Base-by-base conservation (phyloP, 2,888 invertebrate species). In the Pandemis corylana region DNA sequence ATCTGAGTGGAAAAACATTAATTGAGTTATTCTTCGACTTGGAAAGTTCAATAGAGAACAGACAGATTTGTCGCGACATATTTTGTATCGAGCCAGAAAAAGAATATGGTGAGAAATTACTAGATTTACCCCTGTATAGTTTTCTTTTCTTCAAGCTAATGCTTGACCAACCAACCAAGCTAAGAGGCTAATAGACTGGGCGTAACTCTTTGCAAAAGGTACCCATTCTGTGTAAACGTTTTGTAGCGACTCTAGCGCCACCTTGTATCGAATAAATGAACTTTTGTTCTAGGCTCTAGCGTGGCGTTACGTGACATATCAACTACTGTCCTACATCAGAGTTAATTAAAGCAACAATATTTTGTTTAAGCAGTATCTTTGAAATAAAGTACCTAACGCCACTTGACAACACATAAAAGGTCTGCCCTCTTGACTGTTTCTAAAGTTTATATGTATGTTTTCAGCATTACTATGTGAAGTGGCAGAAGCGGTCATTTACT, bases 21-120 rank as follows among this genome's bases (percentile, higher is more conserved):
- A 94, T 83, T 81, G 96, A 97, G 82, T 95, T 97, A 86, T 99
- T 99, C 91, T 99, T 99, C 90, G 98, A 98, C 86, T 91, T 98
- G 79, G 99, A 99, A 92, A 96, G 97, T 78, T 97, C 97, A 76
- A 97, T 98, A 96, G 98, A 98, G 88, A 96, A 97, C 80, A 96
- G 96, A 85, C 89, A 95, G 77, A 89, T 96, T 67, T 98, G 98
- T 89, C 95, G 98, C 66, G 98, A 98, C 92, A 92, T 96, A 81
- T 96, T 98, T 77, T 97, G 97, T 87, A 96, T 95, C 65, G 96
- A 97, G 85, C 90, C 95, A 70, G 95, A 95, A 46, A 95, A 95
- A 82, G 96, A 97, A 85, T 95, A 95, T 93, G 95, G 96, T 95
- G 83, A 68, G 41, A 28, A 59, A 6, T 51, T 51, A 51, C 51